phyloP scores from a whole-genome alignment of 2,888 invertebrate species.

The Eulithis prunata region DNA sequence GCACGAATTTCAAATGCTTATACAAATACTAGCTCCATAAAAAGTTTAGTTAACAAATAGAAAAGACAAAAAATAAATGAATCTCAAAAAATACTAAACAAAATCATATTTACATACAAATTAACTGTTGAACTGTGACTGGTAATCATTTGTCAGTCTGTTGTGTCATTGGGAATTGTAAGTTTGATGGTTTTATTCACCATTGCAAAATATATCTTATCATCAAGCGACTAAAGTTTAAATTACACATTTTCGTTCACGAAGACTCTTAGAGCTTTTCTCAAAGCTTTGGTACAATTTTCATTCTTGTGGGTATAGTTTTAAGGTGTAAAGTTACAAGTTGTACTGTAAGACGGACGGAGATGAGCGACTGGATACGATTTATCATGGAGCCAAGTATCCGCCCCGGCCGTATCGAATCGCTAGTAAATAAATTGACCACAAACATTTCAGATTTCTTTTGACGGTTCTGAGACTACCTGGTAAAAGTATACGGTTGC shows the following conservation, averaged over 20 bases:
- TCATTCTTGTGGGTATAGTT: slow-evolving; percentile 40
- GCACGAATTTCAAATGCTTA: no score
- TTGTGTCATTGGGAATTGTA: slow-evolving; percentile 73
- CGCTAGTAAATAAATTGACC: slow-evolving; percentile 82
- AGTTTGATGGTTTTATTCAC: slow-evolving; percentile 42
- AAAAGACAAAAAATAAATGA: slow-evolving; percentile 44
- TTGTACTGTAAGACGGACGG: slow-evolving; percentile 48
- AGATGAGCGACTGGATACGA: slow-evolving; percentile 73
- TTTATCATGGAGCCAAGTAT: slow-evolving; percentile 82
- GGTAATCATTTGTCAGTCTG: slow-evolving; percentile 78
- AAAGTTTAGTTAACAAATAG: slow-evolving; percentile 10
- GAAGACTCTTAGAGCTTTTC: slow-evolving; percentile 22
- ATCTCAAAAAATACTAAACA: slow-evolving; percentile 52
- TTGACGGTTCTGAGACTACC: slow-evolving; percentile 62
- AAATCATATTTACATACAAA: slow-evolving; percentile 76
- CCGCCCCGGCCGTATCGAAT: slow-evolving; percentile 81
- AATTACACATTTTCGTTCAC: slow-evolving; percentile 46
- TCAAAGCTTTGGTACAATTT: slow-evolving; percentile 37
- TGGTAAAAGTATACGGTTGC: slow-evolving; percentile 61
- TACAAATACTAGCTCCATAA: no score
- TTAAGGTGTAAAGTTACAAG: slow-evolving; percentile 51
- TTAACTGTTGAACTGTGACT: slow-evolving; percentile 77
- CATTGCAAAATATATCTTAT: slow-evolving; percentile 54
- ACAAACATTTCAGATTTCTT: slow-evolving; percentile 77
- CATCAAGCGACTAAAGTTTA: slow-evolving; percentile 54